A percentile compares a stretch with the other conserved stretches of the same genome.
These are phyloP conservation scores for Lydus trimaculatus DNA, from an alignment of 2,888 invertebrate genomes.

Conservation along the genomic window DNA sequence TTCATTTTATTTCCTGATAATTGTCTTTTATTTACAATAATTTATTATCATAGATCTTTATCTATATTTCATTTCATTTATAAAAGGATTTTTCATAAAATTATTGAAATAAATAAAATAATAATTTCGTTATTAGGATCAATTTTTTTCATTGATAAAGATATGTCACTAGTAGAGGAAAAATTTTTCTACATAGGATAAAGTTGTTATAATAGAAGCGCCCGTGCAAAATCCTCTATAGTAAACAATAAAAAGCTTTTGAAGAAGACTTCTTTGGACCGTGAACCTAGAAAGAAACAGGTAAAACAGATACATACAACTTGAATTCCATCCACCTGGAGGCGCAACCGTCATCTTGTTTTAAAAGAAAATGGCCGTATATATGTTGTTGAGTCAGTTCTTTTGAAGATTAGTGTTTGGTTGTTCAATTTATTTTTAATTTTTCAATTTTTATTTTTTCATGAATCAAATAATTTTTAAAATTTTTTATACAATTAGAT, in stretches of 20 bases:
- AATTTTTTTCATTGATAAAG: not conserved
- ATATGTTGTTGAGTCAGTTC: slow-evolving; percentile 7
- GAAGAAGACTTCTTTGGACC: slow-evolving; percentile 14
- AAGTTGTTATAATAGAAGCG: slow-evolving; percentile 9
- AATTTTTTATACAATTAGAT: not conserved
- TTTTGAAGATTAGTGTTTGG: not conserved
- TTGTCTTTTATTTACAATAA: not conserved
- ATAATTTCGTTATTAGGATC: not conserved
- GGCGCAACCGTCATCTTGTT: slow-evolving; percentile 37
- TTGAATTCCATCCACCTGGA: slow-evolving; percentile 43
- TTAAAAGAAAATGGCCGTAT: slow-evolving; percentile 28
- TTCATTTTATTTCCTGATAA: slow-evolving; percentile 1
- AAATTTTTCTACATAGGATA: not conserved
- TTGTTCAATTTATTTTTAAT: not conserved
- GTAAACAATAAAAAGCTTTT: slow-evolving; percentile 9
- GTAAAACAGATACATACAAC: slow-evolving; percentile 42
- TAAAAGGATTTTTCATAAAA: not conserved
- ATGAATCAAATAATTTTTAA: not conserved
- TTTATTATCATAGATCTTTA: not conserved
- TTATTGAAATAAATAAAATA: not conserved
- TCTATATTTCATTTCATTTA: not conserved
- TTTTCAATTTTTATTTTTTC: not conserved
- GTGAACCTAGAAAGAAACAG: slow-evolving; percentile 34
- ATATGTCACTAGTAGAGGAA: not conserved
- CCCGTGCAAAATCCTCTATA: slow-evolving; percentile 10